Percentiles rank a stretch among this genome's conserved stretches.
Conservation (phyloP, 2,113 vertebrate species). For the Herpetotheres cachinnans region DNA sequence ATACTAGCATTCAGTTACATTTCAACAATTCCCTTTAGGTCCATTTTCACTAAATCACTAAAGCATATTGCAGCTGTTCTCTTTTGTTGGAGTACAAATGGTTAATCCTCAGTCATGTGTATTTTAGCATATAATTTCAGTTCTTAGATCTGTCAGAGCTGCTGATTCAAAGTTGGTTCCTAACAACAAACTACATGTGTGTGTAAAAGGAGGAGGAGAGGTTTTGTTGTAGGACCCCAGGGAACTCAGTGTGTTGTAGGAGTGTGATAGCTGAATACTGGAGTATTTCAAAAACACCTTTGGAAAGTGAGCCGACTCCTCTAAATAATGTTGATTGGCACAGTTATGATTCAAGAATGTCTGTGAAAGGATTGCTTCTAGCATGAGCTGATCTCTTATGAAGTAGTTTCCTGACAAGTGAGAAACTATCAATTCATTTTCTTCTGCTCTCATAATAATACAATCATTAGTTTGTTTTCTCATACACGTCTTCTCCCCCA, state of each 20-base stretch:
- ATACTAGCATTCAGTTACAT: neutral
- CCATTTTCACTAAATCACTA: neutral
- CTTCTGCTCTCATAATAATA: conserved; percentile 5
- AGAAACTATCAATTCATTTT: conserved; percentile 28
- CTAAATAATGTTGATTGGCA: conserved; percentile 35
- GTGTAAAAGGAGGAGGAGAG: neutral
- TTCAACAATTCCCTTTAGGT: neutral
- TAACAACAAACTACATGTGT: neutral
- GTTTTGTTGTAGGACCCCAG: conserved; percentile 23
- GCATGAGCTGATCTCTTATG: conserved; percentile 2
- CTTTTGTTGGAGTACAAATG: neutral
- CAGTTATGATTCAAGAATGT: conserved; percentile 12
- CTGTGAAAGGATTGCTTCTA: neutral
- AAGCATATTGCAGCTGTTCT: neutral
- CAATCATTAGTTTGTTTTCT: conserved; percentile 48
- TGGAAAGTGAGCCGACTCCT: conserved; percentile 10
- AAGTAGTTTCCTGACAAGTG: conserved; percentile 38
- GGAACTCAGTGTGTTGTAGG: conserved; percentile 29
- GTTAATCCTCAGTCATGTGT: conserved; percentile 25
- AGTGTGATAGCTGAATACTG: conserved; percentile 45
- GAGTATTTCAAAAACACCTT: conserved; percentile 64
- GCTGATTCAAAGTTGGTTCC: neutral
- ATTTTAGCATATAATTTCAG: conserved; percentile 19
- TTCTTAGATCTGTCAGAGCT: conserved; percentile 3
- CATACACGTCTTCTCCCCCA: neutral